Evolutionary conservation across 2,888 invertebrate species (phyloP), one percentile per base, ranked within the genome.

Genomic region (Tipula helvola): DNA sequence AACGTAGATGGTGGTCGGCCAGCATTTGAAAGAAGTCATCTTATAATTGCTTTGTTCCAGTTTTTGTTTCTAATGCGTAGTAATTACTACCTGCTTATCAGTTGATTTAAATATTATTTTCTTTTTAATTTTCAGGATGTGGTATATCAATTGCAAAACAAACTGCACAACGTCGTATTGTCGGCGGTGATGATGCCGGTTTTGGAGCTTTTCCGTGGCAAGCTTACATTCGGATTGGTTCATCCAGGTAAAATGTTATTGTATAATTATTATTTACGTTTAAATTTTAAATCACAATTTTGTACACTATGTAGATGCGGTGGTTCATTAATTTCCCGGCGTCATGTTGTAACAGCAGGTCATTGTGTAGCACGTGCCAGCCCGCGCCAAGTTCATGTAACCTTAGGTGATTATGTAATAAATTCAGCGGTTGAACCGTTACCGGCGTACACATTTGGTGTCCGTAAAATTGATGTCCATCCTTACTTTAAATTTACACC

Each of bases 201-300:
- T 98, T 98, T 91, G 97, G 97, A 28, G 96, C 97, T 87, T 98
- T 98, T 90, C 98, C 98, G 36, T 98, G 98, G 98, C 97, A 97
- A 92, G 97, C 97, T 0, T 98, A 98, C 92, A 98, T 98, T 90
- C 93, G 97, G 90, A 97, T 98, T 87, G 97, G 97, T 88, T 97
- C 97, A 83, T 97, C 97, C 89, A 94, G 95, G 95, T 95, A 92
- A 91, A 88, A 85, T 47, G 8, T 39, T 18, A 42, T 44, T 10
- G 16, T 7, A 83, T 10, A n/a, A 7, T 12, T 3, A 39, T n/a
- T 39, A 16, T n/a, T 16, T 39, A 71, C 8, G 3, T 52, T 28
- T 28, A 28, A 28, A 71, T 71, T 71, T 71, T 1, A 52, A 16
- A 3, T 7, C 16, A 52, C 16, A 52, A 7, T 16, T 44, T 10